phyloP scores from a whole-genome alignment of 2,113 vertebrate genomes.

The Lampris megalopsis region DNA sequence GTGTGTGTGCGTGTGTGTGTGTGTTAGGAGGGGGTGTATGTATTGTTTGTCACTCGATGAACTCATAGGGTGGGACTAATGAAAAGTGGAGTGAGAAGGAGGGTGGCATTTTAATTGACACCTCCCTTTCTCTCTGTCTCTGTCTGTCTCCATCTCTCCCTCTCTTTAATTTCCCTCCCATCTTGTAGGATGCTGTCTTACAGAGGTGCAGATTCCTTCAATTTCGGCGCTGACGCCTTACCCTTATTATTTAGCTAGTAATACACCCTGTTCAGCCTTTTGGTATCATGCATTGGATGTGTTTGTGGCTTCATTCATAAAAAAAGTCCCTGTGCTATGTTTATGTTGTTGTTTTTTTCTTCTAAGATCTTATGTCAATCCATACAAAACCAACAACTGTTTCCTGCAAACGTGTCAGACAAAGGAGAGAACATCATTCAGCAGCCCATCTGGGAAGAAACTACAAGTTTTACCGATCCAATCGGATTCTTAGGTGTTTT shows the following conservation, averaged over 20 bases:
- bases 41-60: slow-evolving; percentile 80
- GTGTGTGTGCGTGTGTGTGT: slow-evolving; percentile 37
- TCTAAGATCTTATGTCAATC: no score
- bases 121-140: slow-evolving; percentile 35
- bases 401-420: no score
- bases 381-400: no score
- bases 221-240: slow-evolving; percentile 36
- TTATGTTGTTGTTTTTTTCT: no score
- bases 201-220: slow-evolving; percentile 56
- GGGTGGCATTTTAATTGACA: slow-evolving; percentile 80
- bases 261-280: slow-evolving; percentile 30
- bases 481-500: not conserved
- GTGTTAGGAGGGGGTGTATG: slow-evolving; percentile 56
- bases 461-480: not conserved
- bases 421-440: not conserved
- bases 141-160: slow-evolving; percentile 29
- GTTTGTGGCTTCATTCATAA: slow-evolving; percentile 25
- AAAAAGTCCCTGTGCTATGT: not conserved
- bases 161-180: not conserved
- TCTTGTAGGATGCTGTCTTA: slow-evolving; percentile 54
- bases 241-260: slow-evolving; percentile 54
- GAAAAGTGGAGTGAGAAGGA: slow-evolving; percentile 73
- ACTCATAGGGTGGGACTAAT: slow-evolving; percentile 78
- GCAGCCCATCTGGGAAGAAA: slow-evolving; percentile 19
- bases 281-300: slow-evolving; percentile 20